Conservation (phyloP, 1,140 invertebrate genomes). For the Tetranychus urticae region DNA sequence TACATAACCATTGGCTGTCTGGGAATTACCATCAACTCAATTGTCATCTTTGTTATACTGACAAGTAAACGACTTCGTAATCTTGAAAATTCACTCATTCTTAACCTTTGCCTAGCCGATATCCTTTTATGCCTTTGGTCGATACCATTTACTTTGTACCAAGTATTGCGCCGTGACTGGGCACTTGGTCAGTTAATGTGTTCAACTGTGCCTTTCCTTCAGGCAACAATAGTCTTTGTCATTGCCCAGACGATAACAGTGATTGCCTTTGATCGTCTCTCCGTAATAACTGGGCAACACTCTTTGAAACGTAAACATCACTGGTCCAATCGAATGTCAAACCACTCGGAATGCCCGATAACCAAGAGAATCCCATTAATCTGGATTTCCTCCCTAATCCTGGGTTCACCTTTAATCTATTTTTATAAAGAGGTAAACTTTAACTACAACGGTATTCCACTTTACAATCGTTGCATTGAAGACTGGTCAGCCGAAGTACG, state of each 20-base stretch:
- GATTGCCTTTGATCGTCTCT: slow-evolving; percentile 26
- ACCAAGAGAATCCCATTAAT: slow-evolving; percentile 10
- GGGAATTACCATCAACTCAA: too few relatives aligned
- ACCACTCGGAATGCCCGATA: not conserved
- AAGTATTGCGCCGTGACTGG: slow-evolving; percentile 21
- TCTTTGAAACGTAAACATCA: not conserved
- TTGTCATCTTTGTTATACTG: too few relatives aligned
- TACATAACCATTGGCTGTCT: too few relatives aligned
- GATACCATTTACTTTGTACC: slow-evolving; percentile 38
- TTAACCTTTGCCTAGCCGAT: slow-evolving; percentile 33
- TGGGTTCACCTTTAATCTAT: slow-evolving; percentile 25
- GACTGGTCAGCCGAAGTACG: slow-evolving; percentile 18
- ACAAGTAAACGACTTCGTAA: too few relatives aligned
- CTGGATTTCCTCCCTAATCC: slow-evolving; percentile 27
- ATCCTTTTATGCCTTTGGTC: slow-evolving; percentile 31
- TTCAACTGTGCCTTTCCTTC: slow-evolving; percentile 25
- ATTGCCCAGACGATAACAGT: slow-evolving; percentile 28
- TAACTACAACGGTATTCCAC: slow-evolving; percentile 16
- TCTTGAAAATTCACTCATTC: not conserved
- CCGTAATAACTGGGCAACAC: too few relatives aligned
- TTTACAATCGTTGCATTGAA: slow-evolving; percentile 23
- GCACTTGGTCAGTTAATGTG: slow-evolving; percentile 25
- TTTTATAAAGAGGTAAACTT: slow-evolving; percentile 23
- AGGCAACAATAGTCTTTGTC: slow-evolving; percentile 32
- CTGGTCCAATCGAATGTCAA: not conserved